Percentiles rank a stretch among this genome's conserved stretches.
Conservation (phyloP, 2,888 invertebrate genomes). For the Lydus trimaculatus region DNA sequence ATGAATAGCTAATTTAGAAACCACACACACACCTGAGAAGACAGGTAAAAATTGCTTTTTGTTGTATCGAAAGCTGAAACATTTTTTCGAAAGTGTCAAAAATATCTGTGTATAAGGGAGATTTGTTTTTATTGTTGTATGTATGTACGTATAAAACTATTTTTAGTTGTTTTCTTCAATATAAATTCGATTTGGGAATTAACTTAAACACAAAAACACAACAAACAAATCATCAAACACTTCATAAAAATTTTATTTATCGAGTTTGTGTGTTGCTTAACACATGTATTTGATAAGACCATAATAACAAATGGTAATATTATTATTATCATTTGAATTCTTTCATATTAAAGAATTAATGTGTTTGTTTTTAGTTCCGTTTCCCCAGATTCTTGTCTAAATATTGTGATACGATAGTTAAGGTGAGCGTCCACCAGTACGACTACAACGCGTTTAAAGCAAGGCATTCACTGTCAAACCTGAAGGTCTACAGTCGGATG, state of each 20-base stretch:
- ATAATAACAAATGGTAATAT: too few species aligned
- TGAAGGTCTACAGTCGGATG: too few species aligned
- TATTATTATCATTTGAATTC: too few species aligned
- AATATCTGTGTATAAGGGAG: too few species aligned
- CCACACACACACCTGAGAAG: background rate
- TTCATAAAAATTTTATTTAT: background rate
- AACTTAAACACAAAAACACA: background rate
- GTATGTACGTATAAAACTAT: background rate
- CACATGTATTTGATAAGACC: background rate
- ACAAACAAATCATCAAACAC: conserved; percentile 2
- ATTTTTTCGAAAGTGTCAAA: background rate
- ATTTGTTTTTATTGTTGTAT: background rate
- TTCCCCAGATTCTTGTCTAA: too few species aligned
- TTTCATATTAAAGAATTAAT: too few species aligned
- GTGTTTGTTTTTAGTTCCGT: too few species aligned
- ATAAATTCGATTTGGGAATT: conserved; percentile 4
- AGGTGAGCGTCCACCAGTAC: too few species aligned
- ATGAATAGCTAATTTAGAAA: background rate
- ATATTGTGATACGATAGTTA: too few species aligned
- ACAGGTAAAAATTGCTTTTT: background rate
- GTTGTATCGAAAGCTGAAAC: background rate
- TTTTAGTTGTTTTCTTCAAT: conserved; percentile 3
- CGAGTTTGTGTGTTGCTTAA: background rate
- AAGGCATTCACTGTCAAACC: too few species aligned
- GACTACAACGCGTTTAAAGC: too few species aligned